Evolutionary conservation across 2,113 vertebrate genomes (phyloP).

Genomic region (Phyllostomus hastatus): DNA sequence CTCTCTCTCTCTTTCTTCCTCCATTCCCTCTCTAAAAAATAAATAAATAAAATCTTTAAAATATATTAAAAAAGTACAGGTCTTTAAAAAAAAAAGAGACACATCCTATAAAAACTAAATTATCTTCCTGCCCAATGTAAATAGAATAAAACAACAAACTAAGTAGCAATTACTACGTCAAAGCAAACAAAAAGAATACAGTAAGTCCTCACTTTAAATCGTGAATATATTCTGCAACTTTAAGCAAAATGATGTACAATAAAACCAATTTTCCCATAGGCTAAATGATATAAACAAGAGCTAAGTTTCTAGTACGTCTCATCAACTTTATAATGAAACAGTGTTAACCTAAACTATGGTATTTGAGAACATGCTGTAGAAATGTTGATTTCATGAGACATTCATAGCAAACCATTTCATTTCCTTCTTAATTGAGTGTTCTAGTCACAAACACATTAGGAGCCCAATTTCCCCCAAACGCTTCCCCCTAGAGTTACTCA

Average conservation of each 20-base stretch:
- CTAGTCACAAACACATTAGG: background rate
- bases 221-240: background rate
- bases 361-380: background rate
- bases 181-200: background rate
- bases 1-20: too few relatives aligned
- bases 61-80: too few relatives aligned
- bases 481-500: background rate
- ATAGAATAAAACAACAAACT: slow-evolving; percentile 19
- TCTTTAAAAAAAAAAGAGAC: too few relatives aligned
- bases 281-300: too few relatives aligned
- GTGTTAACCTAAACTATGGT: background rate
- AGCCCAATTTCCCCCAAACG: background rate
- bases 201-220: background rate
- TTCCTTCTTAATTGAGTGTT: background rate
- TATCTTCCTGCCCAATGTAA: background rate
- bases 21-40: too few relatives aligned
- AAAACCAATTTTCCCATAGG: too few relatives aligned
- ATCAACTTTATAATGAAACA: background rate
- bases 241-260: too few relatives aligned
- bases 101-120: background rate
- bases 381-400: background rate
- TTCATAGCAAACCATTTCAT: background rate
- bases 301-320: background rate
- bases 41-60: too few relatives aligned
- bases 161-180: background rate